These are phyloP conservation scores for Hylomyscus alleni DNA, from an alignment of 2,797 vertebrate species.

Conservation along the genomic window DNA sequence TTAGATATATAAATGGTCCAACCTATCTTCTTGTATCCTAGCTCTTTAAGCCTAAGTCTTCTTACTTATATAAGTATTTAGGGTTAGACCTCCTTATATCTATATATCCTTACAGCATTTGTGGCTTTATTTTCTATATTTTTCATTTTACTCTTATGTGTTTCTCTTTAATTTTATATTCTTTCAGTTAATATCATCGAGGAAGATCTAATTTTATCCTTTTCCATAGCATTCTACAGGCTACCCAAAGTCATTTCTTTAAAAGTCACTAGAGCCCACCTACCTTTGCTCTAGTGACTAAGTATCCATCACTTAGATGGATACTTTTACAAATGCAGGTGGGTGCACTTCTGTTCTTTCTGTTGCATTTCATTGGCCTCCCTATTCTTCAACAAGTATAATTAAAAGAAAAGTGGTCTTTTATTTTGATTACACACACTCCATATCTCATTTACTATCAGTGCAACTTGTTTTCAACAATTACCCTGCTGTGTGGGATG, in stretches of 20 bases:
- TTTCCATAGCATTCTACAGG: neutral
- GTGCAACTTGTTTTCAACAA: neutral
- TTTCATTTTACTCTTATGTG: neutral
- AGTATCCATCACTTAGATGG: neutral
- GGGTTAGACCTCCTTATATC: neutral
- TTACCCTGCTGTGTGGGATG: slow-evolving; percentile 40
- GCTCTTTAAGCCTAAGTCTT: neutral
- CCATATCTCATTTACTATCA: neutral
- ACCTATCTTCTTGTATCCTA: neutral
- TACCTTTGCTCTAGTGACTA: neutral
- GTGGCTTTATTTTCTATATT: neutral
- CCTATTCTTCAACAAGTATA: neutral
- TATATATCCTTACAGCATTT: neutral
- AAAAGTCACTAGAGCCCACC: neutral
- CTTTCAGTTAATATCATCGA: neutral
- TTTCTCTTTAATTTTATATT: slow-evolving; percentile 12
- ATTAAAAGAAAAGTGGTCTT: neutral
- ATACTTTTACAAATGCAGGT: neutral
- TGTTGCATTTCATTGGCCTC: neutral
- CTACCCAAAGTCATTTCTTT: neutral
- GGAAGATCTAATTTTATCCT: neutral
- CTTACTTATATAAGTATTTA: neutral
- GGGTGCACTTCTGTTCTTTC: neutral
- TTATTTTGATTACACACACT: neutral
- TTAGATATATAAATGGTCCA: neutral